Percentiles rank a stretch among this genome's conserved stretches.
These are phyloP conservation scores for Acholoe squamosa DNA, from an alignment of 2,888 invertebrate species.

Conservation along the genomic window DNA sequence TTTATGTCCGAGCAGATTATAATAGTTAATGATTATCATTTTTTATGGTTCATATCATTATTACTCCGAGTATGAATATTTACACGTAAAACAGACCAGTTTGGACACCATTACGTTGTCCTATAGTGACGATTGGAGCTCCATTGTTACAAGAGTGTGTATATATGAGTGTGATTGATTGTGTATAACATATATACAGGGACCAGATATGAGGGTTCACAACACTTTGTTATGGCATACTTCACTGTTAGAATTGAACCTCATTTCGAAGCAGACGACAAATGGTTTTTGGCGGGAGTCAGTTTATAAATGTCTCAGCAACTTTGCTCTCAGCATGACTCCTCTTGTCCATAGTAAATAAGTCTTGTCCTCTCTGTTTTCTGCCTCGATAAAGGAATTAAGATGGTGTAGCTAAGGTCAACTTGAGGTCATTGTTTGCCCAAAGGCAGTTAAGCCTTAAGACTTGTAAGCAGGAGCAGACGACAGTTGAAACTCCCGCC, in stretches of 20 bases:
- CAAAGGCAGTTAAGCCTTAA: too few relatives aligned
- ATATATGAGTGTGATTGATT: neutral
- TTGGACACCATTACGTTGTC: neutral
- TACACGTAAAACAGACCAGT: slow-evolving; percentile 44
- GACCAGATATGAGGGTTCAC: neutral
- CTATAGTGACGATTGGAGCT: neutral
- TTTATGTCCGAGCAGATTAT: neutral
- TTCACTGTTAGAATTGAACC: too few relatives aligned
- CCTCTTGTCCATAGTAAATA: neutral
- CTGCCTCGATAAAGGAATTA: too few relatives aligned
- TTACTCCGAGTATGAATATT: slow-evolving; percentile 44
- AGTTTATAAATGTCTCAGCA: neutral
- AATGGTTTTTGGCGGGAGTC: neutral
- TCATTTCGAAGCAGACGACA: too few relatives aligned
- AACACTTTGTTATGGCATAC: neutral
- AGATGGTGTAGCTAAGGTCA: too few relatives aligned
- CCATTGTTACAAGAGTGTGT: neutral
- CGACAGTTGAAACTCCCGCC: too few relatives aligned
- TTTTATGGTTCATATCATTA: neutral
- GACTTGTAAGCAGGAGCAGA: too few relatives aligned
- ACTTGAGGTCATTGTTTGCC: too few relatives aligned
- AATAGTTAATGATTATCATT: neutral
- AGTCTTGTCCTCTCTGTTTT: too few relatives aligned
- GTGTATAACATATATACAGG: neutral
- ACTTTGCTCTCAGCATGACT: too few relatives aligned